These are phyloP conservation scores for Acridotheres tristis DNA, from an alignment of 2,797 vertebrate species.

Conservation along the genomic window DNA sequence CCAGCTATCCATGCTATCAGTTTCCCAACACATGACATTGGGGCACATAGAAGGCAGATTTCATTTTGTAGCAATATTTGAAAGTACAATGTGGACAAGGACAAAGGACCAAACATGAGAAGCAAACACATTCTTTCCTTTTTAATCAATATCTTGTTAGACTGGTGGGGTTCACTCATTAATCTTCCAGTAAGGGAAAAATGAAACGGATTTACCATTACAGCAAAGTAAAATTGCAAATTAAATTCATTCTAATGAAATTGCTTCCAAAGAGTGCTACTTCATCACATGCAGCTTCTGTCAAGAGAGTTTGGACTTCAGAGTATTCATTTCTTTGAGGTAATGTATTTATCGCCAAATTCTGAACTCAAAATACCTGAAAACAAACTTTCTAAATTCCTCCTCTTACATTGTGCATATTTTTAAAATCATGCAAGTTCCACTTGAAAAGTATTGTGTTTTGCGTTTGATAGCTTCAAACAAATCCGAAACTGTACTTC, in stretches of 20 bases:
- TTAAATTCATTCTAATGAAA: conserved; percentile 24
- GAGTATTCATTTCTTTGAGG: not conserved
- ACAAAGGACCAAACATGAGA: conserved; percentile 4
- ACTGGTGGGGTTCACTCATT: not conserved
- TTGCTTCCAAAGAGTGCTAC: not conserved
- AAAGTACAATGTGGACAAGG: not conserved
- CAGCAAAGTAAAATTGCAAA: not conserved
- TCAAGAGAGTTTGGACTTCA: not conserved
- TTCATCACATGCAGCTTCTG: not conserved
- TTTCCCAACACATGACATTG: not conserved
- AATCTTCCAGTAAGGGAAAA: conserved; percentile 23
- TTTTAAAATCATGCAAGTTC: not conserved
- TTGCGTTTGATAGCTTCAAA: not conserved
- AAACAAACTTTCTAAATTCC: not conserved
- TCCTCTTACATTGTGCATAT: not conserved
- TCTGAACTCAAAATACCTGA: not conserved
- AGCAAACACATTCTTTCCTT: not conserved
- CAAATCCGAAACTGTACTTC: not conserved
- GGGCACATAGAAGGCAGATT: not conserved
- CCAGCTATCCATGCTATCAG: not conserved
- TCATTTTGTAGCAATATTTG: not conserved
- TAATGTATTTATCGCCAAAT: not conserved
- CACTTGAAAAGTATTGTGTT: not conserved
- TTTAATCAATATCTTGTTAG: conserved; percentile 26
- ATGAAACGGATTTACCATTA: not conserved